Evolutionary conservation across 2,113 vertebrate species (phyloP).

Genomic region (Daphoenositta chrysoptera): DNA sequence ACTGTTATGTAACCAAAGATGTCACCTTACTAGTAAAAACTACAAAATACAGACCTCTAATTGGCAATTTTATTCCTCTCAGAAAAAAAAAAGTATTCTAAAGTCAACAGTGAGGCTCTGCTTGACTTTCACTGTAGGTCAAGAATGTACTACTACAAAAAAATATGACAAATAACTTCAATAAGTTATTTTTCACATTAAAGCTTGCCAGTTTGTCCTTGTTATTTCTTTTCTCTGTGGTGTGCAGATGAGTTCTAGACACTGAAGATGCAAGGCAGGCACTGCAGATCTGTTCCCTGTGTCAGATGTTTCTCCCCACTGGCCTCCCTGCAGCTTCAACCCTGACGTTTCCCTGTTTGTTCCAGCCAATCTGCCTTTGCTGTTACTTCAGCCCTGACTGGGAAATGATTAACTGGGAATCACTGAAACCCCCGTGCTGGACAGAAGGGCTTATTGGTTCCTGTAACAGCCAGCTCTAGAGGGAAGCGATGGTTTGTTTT

Average conservation of each 20-base stretch:
- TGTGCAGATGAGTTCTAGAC: not conserved
- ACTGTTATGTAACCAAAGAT: not conserved
- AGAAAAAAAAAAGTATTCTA: not conserved
- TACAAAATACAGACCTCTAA: not conserved
- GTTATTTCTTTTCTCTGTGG: not conserved
- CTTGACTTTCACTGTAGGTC: not conserved
- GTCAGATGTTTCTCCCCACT: not conserved
- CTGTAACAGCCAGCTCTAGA: not conserved
- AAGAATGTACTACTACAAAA: not conserved
- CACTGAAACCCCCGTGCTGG: not conserved
- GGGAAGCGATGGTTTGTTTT: not conserved
- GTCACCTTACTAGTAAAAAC: not conserved
- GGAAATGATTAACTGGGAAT: constrained; percentile 42
- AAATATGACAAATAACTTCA: not conserved
- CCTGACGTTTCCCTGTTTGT: not conserved
- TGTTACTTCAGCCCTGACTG: not conserved
- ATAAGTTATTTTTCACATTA: not conserved
- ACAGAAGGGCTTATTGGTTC: not conserved
- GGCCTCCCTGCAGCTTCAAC: not conserved
- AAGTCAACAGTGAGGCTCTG: not conserved
- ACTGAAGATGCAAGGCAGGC: not conserved
- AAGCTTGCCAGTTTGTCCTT: not conserved
- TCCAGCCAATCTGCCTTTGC: not conserved
- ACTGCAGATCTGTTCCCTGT: not conserved
- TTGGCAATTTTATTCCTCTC: not conserved